Base-by-base conservation (phyloP, 2,113 vertebrate species). In the Pelecanoides urinatrix region DNA sequence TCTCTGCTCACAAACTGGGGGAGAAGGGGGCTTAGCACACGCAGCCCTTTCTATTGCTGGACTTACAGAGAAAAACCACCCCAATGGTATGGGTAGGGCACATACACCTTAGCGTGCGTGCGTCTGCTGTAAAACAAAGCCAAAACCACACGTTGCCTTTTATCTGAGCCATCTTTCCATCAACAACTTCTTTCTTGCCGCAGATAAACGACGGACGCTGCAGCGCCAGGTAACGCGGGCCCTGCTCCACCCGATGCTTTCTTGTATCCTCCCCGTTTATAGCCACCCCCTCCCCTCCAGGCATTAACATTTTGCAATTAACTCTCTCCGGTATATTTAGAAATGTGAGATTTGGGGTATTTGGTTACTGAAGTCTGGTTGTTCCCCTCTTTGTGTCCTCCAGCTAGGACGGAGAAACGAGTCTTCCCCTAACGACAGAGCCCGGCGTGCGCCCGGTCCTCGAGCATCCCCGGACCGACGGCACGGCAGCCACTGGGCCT, bases 311-410 rank as follows among this genome's bases (percentile, higher is more conserved):
- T 75, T 79, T 71, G 58, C 32, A 82, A 63, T 75, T 52, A 91
- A 72, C 49, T 92, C 50, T 73, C 45, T 26, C 53, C 2, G 16
- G 52, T 5, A 44, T 78, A 36, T 63, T 85, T 56, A 70, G 55
- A 80, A 96, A 88, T 55, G n/a, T 18, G 40, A 47, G 65, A 45
- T 71, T 65, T 68, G 29, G 45, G 79, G 38, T 42, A 40, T 72
- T 89, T 4, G 36, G 61, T 63, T 75, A 75, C 53, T 42, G 47
- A 90, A 68, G 83, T 47, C 62, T 83, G 68, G 45, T 38, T 63
- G 56, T 67, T 93, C 72, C 67, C 30, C 73, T 94, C 71, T 73
- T 59, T 85, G 52, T 73, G 81, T 84, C 86, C 63, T 93, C 49
- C 65, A 61, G 44, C 79, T 40, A 56, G 92, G 61, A 95, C 59